Conservation (phyloP, 1,140 invertebrate genomes). For the Episyrphus balteatus region DNA sequence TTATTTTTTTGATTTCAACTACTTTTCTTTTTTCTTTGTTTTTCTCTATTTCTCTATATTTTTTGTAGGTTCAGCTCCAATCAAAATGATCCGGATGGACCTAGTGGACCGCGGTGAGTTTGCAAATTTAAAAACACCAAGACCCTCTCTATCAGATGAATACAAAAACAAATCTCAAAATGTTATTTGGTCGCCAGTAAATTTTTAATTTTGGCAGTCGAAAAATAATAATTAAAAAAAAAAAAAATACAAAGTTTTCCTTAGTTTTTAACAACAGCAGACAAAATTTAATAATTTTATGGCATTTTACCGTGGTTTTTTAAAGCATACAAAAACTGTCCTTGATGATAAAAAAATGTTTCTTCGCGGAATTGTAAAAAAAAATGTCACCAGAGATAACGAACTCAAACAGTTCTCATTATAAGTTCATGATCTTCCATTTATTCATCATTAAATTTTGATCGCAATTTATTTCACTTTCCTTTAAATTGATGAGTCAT, state of each 20-base stretch:
- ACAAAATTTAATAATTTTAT: too few species aligned
- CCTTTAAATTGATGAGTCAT: too few species aligned
- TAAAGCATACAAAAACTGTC: too few species aligned
- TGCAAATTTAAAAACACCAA: not conserved
- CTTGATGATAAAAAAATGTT: too few species aligned
- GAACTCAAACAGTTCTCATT: too few species aligned
- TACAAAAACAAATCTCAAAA: not conserved
- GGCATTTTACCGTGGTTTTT: too few species aligned
- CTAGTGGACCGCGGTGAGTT: conserved; percentile 35
- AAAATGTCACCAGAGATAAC: too few species aligned
- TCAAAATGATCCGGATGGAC: conserved; percentile 31
- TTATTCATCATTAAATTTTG: too few species aligned
- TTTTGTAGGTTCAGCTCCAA: conserved; percentile 36
- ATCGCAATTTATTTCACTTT: too few species aligned
- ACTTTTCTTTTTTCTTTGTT: not conserved
- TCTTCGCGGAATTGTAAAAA: too few species aligned
- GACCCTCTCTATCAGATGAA: not conserved
- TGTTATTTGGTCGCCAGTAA: not conserved
- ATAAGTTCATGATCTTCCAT: too few species aligned
- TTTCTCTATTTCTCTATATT: conserved; percentile 1
- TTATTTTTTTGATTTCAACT: not conserved
- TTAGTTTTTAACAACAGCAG: too few species aligned
- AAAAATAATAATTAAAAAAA: not conserved
- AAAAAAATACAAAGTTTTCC: not conserved
- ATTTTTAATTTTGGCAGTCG: not conserved